Evolutionary conservation across 1,140 invertebrate species (phyloP).

Genomic region (Caerostris darwini): DNA sequence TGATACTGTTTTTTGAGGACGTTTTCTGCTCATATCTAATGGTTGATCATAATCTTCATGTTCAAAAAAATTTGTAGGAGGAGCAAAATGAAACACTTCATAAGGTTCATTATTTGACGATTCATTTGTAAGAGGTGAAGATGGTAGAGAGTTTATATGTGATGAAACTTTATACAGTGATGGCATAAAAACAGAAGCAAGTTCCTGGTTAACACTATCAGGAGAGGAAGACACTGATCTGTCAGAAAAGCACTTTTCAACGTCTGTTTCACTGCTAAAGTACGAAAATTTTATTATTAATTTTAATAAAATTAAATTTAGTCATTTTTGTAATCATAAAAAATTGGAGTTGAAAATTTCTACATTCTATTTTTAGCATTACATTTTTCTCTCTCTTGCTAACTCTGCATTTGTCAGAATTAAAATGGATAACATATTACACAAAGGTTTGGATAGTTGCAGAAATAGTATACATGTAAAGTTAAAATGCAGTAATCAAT

Average conservation of each 20-base stretch:
- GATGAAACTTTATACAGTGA: conserved; percentile 42
- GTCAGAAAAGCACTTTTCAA: conserved; percentile 70
- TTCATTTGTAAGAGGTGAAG: conserved; percentile 64
- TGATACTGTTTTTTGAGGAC: neutral
- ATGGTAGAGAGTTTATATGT: conserved; percentile 48
- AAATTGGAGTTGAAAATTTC: neutral
- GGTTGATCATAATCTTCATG: conserved; percentile 71
- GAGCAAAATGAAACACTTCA: conserved; percentile 47
- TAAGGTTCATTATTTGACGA: conserved; percentile 34
- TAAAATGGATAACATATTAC: too few relatives aligned
- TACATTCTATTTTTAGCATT: too few relatives aligned
- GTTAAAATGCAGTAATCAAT: too few relatives aligned
- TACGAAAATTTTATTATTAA: neutral
- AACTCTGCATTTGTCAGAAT: too few relatives aligned
- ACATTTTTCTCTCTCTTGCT: too few relatives aligned
- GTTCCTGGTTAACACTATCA: conserved; percentile 65
- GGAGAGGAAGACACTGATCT: conserved; percentile 73
- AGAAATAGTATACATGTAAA: too few relatives aligned
- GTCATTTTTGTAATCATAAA: neutral
- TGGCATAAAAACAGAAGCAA: conserved; percentile 44
- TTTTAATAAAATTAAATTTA: neutral
- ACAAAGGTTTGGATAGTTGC: too few relatives aligned
- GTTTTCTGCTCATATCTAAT: conserved; percentile 76
- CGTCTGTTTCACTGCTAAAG: conserved; percentile 64
- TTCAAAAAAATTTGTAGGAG: conserved; percentile 11